Percentiles rank a stretch among this genome's conserved stretches.
Evolutionary conservation across 2,113 vertebrate genomes (phyloP).

Genomic region (Calyptomena viridis): DNA sequence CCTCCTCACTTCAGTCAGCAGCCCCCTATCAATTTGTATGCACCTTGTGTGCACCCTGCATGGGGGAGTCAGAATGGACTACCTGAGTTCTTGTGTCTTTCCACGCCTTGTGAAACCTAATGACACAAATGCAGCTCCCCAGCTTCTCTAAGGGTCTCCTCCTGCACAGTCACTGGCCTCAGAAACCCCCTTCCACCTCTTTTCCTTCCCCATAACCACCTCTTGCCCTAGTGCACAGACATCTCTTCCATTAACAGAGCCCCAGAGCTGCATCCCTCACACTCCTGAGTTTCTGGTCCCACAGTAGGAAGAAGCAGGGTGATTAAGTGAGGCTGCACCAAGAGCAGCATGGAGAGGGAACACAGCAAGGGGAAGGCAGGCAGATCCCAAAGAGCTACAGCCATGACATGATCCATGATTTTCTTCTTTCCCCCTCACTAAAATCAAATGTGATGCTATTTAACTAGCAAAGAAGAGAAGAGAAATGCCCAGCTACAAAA

Average conservation of each 20-base stretch:
- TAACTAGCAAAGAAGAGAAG: not conserved
- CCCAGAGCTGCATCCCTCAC: not conserved
- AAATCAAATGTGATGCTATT: not conserved
- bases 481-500: not conserved
- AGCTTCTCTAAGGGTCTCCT: not conserved
- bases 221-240: not conserved
- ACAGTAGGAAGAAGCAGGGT: not conserved
- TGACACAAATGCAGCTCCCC: not conserved
- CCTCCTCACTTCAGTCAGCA: not conserved
- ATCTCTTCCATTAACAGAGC: not conserved
- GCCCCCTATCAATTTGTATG: not conserved
- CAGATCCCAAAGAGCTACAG: not conserved
- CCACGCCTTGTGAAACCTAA: not conserved
- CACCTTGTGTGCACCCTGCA: accelerated
- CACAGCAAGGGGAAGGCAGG: not conserved
- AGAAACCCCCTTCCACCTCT: not conserved
- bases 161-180: not conserved
- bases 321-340: not conserved
- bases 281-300: not conserved
- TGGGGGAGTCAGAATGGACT: too few species aligned
- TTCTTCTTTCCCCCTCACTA: not conserved
- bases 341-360: not conserved
- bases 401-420: not conserved
- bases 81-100: not conserved
- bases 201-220: not conserved